Base-by-base conservation (phyloP, 2,797 vertebrate genomes). In the Zalophus californianus region DNA sequence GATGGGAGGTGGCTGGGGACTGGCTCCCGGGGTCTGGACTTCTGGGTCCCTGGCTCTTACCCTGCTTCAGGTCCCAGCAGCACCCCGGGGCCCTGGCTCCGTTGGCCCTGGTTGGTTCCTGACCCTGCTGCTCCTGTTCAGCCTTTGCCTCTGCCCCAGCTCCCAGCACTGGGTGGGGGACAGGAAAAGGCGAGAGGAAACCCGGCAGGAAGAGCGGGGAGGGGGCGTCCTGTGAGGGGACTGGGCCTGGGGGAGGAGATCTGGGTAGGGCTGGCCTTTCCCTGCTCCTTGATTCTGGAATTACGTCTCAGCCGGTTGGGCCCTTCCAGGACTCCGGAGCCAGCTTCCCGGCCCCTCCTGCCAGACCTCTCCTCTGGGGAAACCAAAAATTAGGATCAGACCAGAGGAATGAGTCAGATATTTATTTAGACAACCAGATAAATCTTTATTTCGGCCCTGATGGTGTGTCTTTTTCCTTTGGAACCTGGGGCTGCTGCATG, bases 151-250 rank as follows among this genome's bases (percentile, higher is more conserved):
- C 80, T 96, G 97, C 60, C 96, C 96, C 82, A 70, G 95, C 96
- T 97, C 96, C 93, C 97, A 96, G 92, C 95, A 95, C 96, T 98
- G 97, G 97, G 96, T 96, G 97, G 96, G 86, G 90, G 97, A 98
- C 97, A 97, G 95, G 97, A 97, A 96, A 98, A 97, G 96, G 91
- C 97, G 0, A 97, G 96, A 98, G 97, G 97, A 97, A 98, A 92
- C 96, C 68, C 84, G 93, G 96, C 97, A 98, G 97, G 97, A 98
- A 97, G 96, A 98, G 97, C 97, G 95, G 97, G 98, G 97, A 98
- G 98, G 97, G 97, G 97, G 97, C 96, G 97, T 98, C 98, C 98
- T 98, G 98, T 97, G 97, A 95, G 97, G 96, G 95, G 92, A 89
- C 78, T 29, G 27, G 95, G 93, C 96, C 97, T 94, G 92, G 97